Evolutionary conservation across 1,140 invertebrate genomes (phyloP), one percentile per base, ranked within the genome.

Genomic region (Ostrea edulis): DNA sequence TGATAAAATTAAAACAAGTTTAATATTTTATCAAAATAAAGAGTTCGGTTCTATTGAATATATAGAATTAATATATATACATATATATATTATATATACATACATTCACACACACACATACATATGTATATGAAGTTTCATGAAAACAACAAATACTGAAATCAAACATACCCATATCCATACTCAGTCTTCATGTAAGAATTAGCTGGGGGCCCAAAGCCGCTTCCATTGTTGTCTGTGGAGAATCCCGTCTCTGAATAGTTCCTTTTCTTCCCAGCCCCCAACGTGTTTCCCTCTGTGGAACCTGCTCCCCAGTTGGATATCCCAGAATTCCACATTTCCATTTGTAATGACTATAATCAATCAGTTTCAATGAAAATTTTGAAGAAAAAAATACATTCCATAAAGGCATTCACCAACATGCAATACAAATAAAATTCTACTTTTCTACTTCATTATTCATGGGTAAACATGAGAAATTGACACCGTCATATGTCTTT

Each of bases 321-420:
- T 25, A 77, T 77, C 29, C 68, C 68, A 77, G 68, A 77, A 25
- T 77, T 77, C 68, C 68, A 77, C 68, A 77, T 77, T 77, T 77
- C 25, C 29, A 7, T 25, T 77, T 77, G 14, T 29, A 29, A 25
- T 77, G 25, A 62, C 7, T 62, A 20, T 62, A 62, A 62, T 62
- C 55, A 62, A 20, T 62, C 17, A 62, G 54, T 44, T 44, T 44
- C 35, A 44, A 44, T 44, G 35, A 55, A 55, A 55, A 17, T 55
- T 55, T 12, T 55, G 8, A 2, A 12, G 0, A 55, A 55, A 55
- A 55, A 17, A 55, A 20, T 62, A 62, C 55, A n/a, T 62, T 20
- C 55, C 0, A 14, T 20, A 20, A 20, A 8, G 0, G n/a, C 14
- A 20, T 62, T 62, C 55, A 62, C n/a, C 2, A 62, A 7, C 55